Conservation (phyloP, 2,113 vertebrate genomes). For the Irena cyanogastra region DNA sequence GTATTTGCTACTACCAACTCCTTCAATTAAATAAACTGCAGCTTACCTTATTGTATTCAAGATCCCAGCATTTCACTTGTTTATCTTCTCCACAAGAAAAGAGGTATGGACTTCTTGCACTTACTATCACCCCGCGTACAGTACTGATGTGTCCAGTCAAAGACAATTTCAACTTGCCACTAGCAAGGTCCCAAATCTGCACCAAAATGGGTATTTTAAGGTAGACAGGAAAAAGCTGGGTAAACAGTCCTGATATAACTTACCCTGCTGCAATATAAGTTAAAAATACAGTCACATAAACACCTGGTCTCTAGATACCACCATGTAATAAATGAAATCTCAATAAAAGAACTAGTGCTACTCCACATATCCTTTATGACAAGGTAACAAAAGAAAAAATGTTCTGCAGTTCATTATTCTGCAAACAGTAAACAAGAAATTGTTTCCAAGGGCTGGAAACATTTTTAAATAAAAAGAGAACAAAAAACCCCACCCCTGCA, state of each 20-base stretch:
- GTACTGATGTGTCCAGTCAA: conserved; percentile 97
- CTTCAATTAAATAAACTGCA: not conserved
- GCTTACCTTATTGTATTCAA: conserved; percentile 95
- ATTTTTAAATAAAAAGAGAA: not conserved
- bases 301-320: not conserved
- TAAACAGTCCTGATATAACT: not conserved
- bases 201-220: conserved; percentile 8
- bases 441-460: not conserved
- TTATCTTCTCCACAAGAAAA: conserved; percentile 99
- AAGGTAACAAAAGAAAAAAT: not conserved
- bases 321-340: not conserved
- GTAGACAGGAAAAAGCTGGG: not conserved
- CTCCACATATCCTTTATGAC: not conserved
- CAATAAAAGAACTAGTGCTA: not conserved
- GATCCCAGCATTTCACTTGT: conserved; percentile 98
- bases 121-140: conserved; percentile 93
- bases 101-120: conserved; percentile 88
- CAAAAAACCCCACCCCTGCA: fast-evolving
- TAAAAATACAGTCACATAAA: not conserved
- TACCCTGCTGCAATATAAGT: not conserved
- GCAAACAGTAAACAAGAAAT: not conserved
- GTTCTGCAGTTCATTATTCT: not conserved
- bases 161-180: conserved; percentile 93
- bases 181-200: conserved; percentile 97
- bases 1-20: not conserved